Base-by-base conservation (phyloP, 2,113 vertebrate species). In the Rhodinocichla rosea region DNA sequence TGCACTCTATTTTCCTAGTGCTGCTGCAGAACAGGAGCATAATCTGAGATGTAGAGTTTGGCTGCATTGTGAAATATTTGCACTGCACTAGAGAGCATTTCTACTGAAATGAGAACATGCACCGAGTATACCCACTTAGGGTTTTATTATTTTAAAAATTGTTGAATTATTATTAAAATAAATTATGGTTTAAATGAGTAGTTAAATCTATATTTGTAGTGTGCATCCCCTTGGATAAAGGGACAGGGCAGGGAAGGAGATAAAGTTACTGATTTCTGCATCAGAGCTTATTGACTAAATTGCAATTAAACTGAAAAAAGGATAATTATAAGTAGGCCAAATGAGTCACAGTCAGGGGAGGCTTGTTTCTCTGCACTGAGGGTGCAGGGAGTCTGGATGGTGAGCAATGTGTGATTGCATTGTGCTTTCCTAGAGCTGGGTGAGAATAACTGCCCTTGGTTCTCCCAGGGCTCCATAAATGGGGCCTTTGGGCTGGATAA, bases 31-130 rank as follows among this genome's bases (percentile, higher is more conserved):
- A 57, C 9, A 70, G 65, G 84, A 83, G 22, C 37, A 59, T 93
- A 57, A 91, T 81, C 76, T 86, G 82, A 94, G 87, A 83, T 79
- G 63, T 44, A 92, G 71, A 93, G 60, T 40, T 96, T 91, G 82
- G 82, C 68, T 92, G 28, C 27, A 44, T 49, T 74, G 68, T 94
- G 70, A 89, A 73, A 93, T 88, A 81, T 79, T 94, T 95, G 78
- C 78, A 67, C 63, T 84, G 27, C 64, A 44, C 73, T 90, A 52
- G 83, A 67, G 52, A 70, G 70, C 15, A 26, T 55, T 87, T 70
- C 62, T 75, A 7, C 49, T 82, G 70, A 92, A 94, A 84, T 20
- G 39, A 89, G 44, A 39, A 15, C 32, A 86, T 68, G 28, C 33
- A 79, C 57, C 68, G 35, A 75, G 49, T 75, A 44, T 30, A 17